Evolutionary conservation across 2,113 vertebrate species (phyloP).

Genomic region (Dolichallabes microphthalmus): DNA sequence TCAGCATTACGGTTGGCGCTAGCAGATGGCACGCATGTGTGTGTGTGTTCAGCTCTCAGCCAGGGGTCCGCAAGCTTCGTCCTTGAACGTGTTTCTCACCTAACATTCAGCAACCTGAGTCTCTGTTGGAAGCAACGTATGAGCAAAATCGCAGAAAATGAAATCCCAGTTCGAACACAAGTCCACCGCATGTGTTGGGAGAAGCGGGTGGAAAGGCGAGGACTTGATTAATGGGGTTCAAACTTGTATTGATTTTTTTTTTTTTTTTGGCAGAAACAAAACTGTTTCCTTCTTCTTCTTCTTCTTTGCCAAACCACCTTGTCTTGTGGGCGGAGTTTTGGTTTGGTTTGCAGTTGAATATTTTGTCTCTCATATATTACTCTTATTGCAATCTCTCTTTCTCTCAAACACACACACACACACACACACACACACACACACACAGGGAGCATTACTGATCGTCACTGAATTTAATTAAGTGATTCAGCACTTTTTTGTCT

Average conservation of each 20-base stretch:
- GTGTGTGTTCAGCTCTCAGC: constrained; percentile 38
- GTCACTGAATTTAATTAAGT: constrained; percentile 22
- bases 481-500: constrained; percentile 20
- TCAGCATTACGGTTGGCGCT: constrained; percentile 45
- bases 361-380: constrained; percentile 25
- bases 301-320: background rate
- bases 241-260: constrained; percentile 42
- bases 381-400: background rate
- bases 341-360: constrained; percentile 4
- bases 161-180: constrained; percentile 29
- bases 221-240: constrained; percentile 46
- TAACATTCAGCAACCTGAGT: constrained; percentile 44
- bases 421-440: constrained; percentile 5
- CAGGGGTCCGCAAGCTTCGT: constrained; percentile 44
- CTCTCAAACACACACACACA: constrained; percentile 11
- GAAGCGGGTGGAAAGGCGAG: background rate
- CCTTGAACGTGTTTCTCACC: constrained; percentile 45
- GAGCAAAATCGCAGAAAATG: constrained; percentile 21
- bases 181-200: constrained; percentile 5
- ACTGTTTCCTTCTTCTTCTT: constrained; percentile 5
- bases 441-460: background rate
- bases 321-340: constrained; percentile 13
- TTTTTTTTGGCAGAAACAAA: constrained; percentile 13
- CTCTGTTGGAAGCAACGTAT: constrained; percentile 1
- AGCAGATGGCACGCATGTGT: constrained; percentile 51